These are phyloP conservation scores for Psittacula cyanocephala DNA, from an alignment of 2,113 vertebrate species.

Conservation along the genomic window DNA sequence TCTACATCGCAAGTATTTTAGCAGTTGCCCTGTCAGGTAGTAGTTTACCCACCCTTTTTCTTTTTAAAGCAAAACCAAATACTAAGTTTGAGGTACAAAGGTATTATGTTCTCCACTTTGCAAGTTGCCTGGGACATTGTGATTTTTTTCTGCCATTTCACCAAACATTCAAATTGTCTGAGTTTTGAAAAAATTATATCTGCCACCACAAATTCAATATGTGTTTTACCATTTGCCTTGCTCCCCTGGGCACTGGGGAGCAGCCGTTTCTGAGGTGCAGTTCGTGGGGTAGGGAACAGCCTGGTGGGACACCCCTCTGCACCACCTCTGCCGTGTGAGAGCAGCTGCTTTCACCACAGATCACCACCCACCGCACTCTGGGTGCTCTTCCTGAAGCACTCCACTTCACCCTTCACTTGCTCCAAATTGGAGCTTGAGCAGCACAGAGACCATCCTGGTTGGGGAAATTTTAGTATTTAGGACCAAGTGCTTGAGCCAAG, in stretches of 20 bases:
- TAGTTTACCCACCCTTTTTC: accelerated
- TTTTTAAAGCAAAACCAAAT: background rate
- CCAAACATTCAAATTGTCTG: background rate
- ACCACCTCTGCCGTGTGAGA: accelerated
- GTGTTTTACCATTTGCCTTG: background rate
- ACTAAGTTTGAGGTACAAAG: accelerated
- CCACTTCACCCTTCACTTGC: background rate
- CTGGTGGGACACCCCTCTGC: background rate
- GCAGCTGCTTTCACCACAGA: background rate
- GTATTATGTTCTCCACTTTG: accelerated
- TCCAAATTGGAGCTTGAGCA: background rate
- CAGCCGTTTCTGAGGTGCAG: background rate
- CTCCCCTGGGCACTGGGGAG: background rate
- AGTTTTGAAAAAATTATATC: background rate
- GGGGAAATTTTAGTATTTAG: background rate
- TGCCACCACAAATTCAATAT: accelerated
- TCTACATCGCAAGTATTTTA: background rate
- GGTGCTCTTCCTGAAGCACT: background rate
- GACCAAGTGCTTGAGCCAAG: background rate
- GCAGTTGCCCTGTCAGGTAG: background rate
- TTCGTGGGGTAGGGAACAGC: background rate
- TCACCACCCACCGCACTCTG: accelerated
- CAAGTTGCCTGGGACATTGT: accelerated
- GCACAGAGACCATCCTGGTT: background rate
- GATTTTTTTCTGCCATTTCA: background rate